Base-by-base conservation (phyloP, 1,140 invertebrate species). In the Diorhabda carinulata region DNA sequence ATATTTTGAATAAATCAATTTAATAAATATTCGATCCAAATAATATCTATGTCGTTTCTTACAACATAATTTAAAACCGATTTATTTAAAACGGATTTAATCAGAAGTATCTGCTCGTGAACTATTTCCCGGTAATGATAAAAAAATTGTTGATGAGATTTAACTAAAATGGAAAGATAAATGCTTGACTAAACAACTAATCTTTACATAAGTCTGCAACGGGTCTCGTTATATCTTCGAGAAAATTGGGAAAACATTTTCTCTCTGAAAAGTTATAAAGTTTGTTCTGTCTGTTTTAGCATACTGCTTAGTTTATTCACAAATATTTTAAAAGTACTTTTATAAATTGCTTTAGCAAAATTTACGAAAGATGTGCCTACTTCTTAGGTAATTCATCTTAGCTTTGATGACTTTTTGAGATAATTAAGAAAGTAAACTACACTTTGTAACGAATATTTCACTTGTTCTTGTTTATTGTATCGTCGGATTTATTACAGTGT, bases 311-410 rank as follows among this genome's bases (percentile, higher is more conserved):
- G 47, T 52, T 52, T 52, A 52, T 52, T 52, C 47, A 52, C 47
- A 52, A 52, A 52, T 52, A 52, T 52, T 52, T 52, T 52, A 52
- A 52, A 52, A 52, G 47, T 52, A n/a, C 47, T 52, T 52, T 52
- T 52, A 52, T 52, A 52, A 52, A 52, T 52, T 52, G 47, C 47
- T 52, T 52, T 52, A 52, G 47, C 47, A 52, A 52, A 52, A 52
- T 52, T n/a, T n/a, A 52, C 47, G 47, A 4, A 52, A 52, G 47
- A 52, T 52, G 47, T 3, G 47, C 47, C 47, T n/a, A 52, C 47
- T 52, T 52, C 45, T 52, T 52, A 52, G n/a, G 47, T 52, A 52
- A 52, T 52, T 52, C 47, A 52, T 52, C 47, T 52, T 8, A 52
- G 47, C 47, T 52, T 52, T 52, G 47, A 52, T 52, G 47, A 52